Conservation (phyloP, 1,140 invertebrate genomes). For the Halictus rubicundus region DNA sequence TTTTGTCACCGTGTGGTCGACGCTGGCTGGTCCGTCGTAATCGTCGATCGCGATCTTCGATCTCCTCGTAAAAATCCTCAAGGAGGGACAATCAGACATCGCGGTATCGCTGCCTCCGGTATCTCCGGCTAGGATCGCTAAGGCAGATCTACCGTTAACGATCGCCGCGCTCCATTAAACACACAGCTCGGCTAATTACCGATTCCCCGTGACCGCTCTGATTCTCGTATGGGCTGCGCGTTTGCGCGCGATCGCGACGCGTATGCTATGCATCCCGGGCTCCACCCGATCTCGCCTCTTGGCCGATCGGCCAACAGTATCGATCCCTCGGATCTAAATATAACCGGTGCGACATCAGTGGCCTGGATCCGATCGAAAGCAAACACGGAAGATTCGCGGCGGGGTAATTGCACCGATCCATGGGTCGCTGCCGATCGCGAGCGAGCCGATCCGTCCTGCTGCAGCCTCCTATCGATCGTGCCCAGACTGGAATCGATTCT, state of each 20-base stretch:
- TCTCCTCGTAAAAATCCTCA: not conserved
- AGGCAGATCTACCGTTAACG: constrained; percentile 34
- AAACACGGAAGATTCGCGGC: constrained; percentile 44
- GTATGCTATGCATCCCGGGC: constrained; percentile 25
- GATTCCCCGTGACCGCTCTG: constrained; percentile 38
- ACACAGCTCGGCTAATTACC: constrained; percentile 34
- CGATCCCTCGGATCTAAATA: constrained; percentile 37
- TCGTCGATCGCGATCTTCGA: not conserved
- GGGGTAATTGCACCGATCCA: constrained; percentile 21
- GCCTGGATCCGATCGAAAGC: constrained; percentile 49
- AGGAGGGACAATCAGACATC: not conserved
- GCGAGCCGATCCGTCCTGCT: no score
- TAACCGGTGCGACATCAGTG: constrained; percentile 49
- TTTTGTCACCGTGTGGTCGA: no score
- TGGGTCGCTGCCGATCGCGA: not conserved
- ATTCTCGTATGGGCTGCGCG: constrained; percentile 37
- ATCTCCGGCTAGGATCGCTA: not conserved
- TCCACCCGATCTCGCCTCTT: constrained; percentile 16
- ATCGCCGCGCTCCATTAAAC: constrained; percentile 49
- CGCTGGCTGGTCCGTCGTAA: no score
- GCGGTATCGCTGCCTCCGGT: not conserved
- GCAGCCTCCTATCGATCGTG: no score
- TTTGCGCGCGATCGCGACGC: constrained; percentile 31
- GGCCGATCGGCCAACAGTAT: not conserved
- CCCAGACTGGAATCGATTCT: no score